Evolutionary conservation across 1,140 invertebrate genomes (phyloP).

Genomic region (Bombus soroeensis): DNA sequence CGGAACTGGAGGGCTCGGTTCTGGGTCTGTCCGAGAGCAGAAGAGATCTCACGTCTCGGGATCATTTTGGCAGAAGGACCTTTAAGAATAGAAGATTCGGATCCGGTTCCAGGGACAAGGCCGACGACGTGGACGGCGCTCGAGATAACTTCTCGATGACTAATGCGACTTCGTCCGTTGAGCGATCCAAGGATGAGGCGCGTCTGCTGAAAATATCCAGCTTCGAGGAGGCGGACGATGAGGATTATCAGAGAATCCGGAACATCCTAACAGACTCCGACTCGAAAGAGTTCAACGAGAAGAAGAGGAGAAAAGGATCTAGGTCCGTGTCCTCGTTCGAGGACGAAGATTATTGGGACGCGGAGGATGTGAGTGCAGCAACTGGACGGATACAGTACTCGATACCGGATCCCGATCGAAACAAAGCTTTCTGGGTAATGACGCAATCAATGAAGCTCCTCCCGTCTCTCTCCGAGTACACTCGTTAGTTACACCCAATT

Average conservation of each 20-base stretch:
- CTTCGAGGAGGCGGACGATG: slow-evolving; percentile 71
- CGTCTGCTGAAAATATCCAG: slow-evolving; percentile 70
- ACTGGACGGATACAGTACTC: slow-evolving; percentile 73
- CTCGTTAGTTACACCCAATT: not conserved
- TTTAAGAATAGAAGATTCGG: slow-evolving; percentile 59
- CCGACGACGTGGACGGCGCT: slow-evolving; percentile 2
- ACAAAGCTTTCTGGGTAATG: slow-evolving; percentile 81
- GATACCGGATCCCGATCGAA: slow-evolving; percentile 73
- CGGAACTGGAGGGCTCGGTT: slow-evolving; percentile 39
- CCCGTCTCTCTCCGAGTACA: slow-evolving; percentile 31
- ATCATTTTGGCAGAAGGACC: slow-evolving; percentile 39
- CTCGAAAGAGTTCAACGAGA: slow-evolving; percentile 30
- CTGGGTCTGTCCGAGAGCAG: slow-evolving; percentile 63
- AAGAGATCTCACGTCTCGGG: slow-evolving; percentile 50
- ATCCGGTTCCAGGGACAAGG: slow-evolving; percentile 48
- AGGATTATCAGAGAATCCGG: slow-evolving; percentile 69
- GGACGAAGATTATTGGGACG: slow-evolving; percentile 77
- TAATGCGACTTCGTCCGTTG: slow-evolving; percentile 36
- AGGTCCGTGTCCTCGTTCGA: slow-evolving; percentile 57
- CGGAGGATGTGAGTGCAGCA: slow-evolving; percentile 72
- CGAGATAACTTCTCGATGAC: slow-evolving; percentile 21
- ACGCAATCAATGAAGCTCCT: slow-evolving; percentile 31
- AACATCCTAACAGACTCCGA: slow-evolving; percentile 54
- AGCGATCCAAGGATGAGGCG: slow-evolving; percentile 25
- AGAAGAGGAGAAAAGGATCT: slow-evolving; percentile 31